Evolutionary conservation across 2,113 vertebrate species (phyloP), one percentile per base, ranked within the genome.

Genomic region (Oxyruncus cristatus): DNA sequence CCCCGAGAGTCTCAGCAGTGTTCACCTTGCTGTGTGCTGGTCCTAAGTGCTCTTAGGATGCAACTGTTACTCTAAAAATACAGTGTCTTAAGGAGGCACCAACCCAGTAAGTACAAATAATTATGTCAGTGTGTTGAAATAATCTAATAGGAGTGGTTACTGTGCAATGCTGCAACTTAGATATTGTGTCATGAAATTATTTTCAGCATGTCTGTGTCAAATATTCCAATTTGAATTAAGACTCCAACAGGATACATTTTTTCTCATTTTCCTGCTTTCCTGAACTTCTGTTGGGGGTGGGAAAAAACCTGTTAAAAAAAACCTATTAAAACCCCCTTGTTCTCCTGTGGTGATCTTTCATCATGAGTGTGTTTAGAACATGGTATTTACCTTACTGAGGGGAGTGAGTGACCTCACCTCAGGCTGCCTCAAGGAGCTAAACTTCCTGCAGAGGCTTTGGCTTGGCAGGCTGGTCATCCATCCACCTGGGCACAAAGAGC

Each of bases 401-500:
- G 33, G 26, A 77, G 49, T 23, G 8, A 81, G 56, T 23, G 39
- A 41, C 44, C n/a, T 75, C 14, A 28, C n/a, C 50, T 52, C 44
- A 14, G 27, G 58, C 46, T 71, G 59, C 50, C 46, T 37, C 7
- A 12, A n/a, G 71, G 37, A 82, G 46, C n/a, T 55, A 19, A 47
- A 71, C 32, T 41, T 53, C 14, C 35, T 7, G 3, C 50, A 84
- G 96, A 95, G 97, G 88, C 95, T 98, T 96, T 84, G 92, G 62
- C 71, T 76, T 97, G 67, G 56, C 95, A 97, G 97, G 96, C 96
- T 89, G 94, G 92, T 85, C 87, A 85, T 97, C 97, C 97, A 95
- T 91, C 88, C 94, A 94, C 93, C 97, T 95, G 63, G 70, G 85
- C 95, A 97, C 97, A 98, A 97, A 98, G 97, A 71, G 87, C 26